Evolutionary conservation across 2,797 vertebrate genomes (phyloP).

Genomic region (Sarcoramphus papa): DNA sequence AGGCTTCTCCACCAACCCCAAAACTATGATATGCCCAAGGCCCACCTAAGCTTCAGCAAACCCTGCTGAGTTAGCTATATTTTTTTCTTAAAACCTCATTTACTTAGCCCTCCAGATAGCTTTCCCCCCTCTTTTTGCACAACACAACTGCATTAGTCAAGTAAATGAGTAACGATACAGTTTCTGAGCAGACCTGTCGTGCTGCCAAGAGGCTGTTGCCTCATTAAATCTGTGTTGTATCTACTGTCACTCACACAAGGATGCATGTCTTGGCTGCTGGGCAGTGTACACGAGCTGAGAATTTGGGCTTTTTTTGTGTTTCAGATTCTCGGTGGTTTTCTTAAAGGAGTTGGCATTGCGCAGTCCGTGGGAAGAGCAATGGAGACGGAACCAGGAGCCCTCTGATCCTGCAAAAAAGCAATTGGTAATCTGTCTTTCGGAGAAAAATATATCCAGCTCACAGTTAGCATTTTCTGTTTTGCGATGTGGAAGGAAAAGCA

Average conservation of each 20-base stretch:
- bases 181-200: background rate
- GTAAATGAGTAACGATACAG: background rate
- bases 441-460: background rate
- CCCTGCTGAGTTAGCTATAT: background rate
- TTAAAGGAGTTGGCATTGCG: accelerated
- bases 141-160: background rate
- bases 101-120: background rate
- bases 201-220: background rate
- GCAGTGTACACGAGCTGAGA: background rate
- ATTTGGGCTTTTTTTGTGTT: background rate
- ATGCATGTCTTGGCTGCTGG: background rate
- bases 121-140: background rate
- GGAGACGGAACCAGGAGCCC: background rate
- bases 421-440: background rate
- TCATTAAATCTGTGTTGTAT: background rate
- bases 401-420: background rate
- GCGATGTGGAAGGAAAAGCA: background rate
- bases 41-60: background rate
- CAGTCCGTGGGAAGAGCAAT: background rate
- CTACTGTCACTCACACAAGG: background rate
- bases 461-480: background rate
- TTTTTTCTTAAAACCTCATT: background rate
- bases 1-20: background rate
- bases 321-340: background rate
- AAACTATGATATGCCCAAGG: background rate